Base-by-base conservation (phyloP, 2,888 invertebrate genomes). In the Cheiracanthium punctorium region DNA sequence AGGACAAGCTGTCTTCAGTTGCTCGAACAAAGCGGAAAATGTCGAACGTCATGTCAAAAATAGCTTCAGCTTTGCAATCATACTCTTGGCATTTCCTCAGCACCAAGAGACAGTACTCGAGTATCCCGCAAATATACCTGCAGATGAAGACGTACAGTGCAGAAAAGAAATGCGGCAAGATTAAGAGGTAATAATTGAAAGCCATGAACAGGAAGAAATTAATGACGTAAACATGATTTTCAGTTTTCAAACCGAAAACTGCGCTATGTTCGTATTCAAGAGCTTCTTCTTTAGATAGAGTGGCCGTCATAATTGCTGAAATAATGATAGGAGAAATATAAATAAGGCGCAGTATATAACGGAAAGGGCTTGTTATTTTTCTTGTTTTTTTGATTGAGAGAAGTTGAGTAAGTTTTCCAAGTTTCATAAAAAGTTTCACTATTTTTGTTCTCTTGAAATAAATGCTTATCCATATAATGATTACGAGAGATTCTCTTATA, bases 151-250 rank as follows among this genome's bases (percentile, higher is more conserved):
- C 28, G 8, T 82, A 82, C 8, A 30, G 30, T 17, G 76, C 2
- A 29, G 64, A 28, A 0, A 82, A 30, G 5, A 82, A 12, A 20
- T 24, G 76, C 0, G 82, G 82, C 12, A 82, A n/a, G 1, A 43
- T 37, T n/a, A 82, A n/a, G 0, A 82, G 17, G 43, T 76, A 82
- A 4, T 41, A 76, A 29, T 76, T 76, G 14, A 69, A 82, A 33
- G 65, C 10, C 10, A 43, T 58, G n/a, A 43, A 71, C 8, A 82
- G 32, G n/a, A 71, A 30, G 17, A 82, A 82, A 10, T 37, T 17
- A 20, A 71, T 24, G 0, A 43, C 1, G 30, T 82, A 37, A 12
- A 33, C 7, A 0, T 29, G 41, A 0, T 58, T 12, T 32, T 70
- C 28, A 0, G 75, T n/a, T 17, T 58, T 24, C 8, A 41, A 20